Evolutionary conservation across 2,797 vertebrate genomes (phyloP).

Genomic region (Acropternis orthonyx): DNA sequence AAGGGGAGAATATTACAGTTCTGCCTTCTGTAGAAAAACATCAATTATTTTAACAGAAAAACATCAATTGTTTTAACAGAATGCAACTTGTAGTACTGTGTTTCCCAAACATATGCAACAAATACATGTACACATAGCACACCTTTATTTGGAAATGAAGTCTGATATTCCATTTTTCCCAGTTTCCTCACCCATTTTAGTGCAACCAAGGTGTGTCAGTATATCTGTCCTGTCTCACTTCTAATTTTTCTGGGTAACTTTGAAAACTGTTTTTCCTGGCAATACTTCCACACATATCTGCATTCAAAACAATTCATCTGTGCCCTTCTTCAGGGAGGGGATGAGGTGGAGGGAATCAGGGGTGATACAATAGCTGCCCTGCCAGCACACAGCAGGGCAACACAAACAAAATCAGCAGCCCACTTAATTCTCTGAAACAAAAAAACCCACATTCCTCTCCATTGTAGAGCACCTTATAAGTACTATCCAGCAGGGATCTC

Average conservation of each 20-base stretch:
- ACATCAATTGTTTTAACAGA: neutral
- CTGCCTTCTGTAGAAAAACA: neutral
- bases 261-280: neutral
- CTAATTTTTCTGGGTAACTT: neutral
- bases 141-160: neutral
- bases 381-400: neutral
- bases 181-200: neutral
- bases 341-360: neutral
- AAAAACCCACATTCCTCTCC: neutral
- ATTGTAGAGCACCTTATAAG: neutral
- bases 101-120: neutral
- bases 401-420: constrained; percentile 13
- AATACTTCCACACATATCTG: neutral
- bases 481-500: neutral
- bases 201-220: neutral
- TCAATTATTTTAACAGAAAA: neutral
- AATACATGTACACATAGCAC: neutral
- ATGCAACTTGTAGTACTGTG: neutral
- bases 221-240: neutral
- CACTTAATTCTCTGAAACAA: neutral
- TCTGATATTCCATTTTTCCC: neutral
- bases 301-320: neutral
- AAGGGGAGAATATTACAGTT: neutral
- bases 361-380: neutral
- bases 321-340: neutral